Evolutionary conservation across 2,113 vertebrate species (phyloP).

Genomic region (Brienomyrus brachyistius): DNA sequence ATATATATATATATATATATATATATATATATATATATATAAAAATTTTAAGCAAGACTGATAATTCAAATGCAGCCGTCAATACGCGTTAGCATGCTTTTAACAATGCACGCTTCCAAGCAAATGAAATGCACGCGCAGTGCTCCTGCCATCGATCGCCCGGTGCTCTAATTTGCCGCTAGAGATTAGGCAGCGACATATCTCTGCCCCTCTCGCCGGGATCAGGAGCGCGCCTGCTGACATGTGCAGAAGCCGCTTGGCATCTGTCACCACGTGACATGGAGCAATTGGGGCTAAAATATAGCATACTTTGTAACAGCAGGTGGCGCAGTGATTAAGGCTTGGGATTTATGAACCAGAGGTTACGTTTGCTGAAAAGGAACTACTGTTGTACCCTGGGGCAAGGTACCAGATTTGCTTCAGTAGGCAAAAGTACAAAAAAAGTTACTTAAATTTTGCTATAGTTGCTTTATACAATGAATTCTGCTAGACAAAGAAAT

Average conservation of each 20-base stretch:
- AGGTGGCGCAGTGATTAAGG: not conserved
- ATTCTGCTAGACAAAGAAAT: not conserved
- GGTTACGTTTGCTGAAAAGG: not conserved
- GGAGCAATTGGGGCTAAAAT: not conserved
- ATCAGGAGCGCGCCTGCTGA: not conserved
- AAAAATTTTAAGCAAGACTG: constrained; percentile 63
- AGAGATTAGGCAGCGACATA: constrained; percentile 56
- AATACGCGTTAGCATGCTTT: constrained; percentile 77
- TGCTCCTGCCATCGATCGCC: constrained; percentile 64
- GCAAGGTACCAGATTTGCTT: not conserved
- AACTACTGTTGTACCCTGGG: not conserved
- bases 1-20: not conserved
- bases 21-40: no score
- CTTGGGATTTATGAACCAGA: not conserved
- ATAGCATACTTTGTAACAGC: not conserved
- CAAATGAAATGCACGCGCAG: constrained; percentile 71
- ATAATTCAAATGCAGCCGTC: constrained; percentile 78
- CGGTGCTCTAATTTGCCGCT: constrained; percentile 64
- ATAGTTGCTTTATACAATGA: not conserved
- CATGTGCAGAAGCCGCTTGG: not conserved
- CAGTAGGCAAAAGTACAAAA: not conserved
- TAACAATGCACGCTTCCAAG: constrained; percentile 60
- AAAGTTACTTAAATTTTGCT: not conserved
- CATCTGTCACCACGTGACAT: not conserved
- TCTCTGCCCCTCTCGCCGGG: constrained; percentile 13